A percentile compares a stretch with the other conserved stretches of the same genome.
phyloP scores from a whole-genome alignment of 2,113 vertebrate genomes.

The Corythornis cristatus region DNA sequence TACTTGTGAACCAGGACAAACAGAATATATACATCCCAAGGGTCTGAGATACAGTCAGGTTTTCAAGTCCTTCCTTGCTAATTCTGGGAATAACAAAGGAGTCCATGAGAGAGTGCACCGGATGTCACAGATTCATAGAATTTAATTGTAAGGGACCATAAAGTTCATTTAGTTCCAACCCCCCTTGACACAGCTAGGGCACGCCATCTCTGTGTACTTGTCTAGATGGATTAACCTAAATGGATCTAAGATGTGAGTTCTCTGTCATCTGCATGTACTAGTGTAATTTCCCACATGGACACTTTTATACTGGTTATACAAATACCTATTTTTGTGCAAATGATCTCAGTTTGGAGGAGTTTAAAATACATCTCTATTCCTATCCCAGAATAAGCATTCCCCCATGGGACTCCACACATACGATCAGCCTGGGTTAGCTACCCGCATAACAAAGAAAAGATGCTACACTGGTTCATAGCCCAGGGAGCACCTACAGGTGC shows the following conservation, averaged over 20 bases:
- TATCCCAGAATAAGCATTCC: not conserved
- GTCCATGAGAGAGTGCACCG: not conserved
- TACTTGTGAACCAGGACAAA: not conserved
- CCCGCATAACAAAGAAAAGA: not conserved
- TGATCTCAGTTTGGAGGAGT: not conserved
- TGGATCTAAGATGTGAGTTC: not conserved
- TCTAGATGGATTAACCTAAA: not conserved
- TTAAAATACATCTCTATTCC: conserved; percentile 18
- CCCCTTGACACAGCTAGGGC: not conserved
- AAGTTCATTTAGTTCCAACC: not conserved
- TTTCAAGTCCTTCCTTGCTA: not conserved
- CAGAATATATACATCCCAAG: not conserved
- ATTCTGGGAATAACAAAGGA: not conserved
- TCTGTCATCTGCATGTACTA: not conserved
- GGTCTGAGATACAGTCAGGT: not conserved
- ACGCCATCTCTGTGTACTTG: not conserved
- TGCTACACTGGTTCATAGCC: not conserved
- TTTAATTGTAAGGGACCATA: not conserved
- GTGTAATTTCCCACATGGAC: not conserved
- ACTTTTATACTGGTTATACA: not conserved
- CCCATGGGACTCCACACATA: not conserved
- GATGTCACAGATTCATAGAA: not conserved
- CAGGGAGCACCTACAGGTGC: not conserved
- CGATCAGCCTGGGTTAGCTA: not conserved
- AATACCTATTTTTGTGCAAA: not conserved